Percentiles rank a stretch among this genome's conserved stretches.
phyloP scores from a whole-genome alignment of 1,140 invertebrate genomes.

The Coptotermes formosanus region DNA sequence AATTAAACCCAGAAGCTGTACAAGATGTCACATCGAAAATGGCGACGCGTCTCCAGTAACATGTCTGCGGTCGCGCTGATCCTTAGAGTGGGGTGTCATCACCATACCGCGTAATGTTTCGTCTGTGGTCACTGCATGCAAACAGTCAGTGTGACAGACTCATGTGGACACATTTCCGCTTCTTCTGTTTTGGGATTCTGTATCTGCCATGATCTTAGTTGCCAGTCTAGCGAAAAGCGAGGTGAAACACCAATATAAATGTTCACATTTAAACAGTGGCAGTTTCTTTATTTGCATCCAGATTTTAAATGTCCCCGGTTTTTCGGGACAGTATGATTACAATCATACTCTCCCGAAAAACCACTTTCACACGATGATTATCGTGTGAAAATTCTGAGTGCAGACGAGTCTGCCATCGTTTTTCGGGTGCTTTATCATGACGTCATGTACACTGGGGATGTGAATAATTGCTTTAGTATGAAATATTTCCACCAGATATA shows the following conservation, averaged over 20 bases:
- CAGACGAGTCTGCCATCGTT: too few relatives aligned
- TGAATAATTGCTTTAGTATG: too few relatives aligned
- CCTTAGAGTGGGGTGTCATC: neutral
- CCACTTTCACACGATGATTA: too few relatives aligned
- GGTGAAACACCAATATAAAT: neutral
- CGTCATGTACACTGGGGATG: too few relatives aligned
- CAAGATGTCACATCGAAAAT: conserved; percentile 1
- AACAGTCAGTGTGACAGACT: neutral
- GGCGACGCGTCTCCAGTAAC: neutral
- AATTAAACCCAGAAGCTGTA: neutral
- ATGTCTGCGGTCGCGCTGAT: neutral
- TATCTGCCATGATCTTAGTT: neutral
- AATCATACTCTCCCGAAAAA: too few relatives aligned
- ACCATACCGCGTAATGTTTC: neutral
- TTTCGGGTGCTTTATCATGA: too few relatives aligned
- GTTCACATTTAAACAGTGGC: too few relatives aligned
- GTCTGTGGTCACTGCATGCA: neutral
- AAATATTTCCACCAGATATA: too few relatives aligned
- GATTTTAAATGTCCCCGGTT: too few relatives aligned
- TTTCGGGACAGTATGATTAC: too few relatives aligned
- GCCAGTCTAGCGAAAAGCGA: neutral
- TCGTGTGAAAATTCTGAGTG: too few relatives aligned
- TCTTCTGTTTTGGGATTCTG: neutral
- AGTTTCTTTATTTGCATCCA: too few relatives aligned
- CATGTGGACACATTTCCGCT: neutral